Conservation (phyloP, 2,888 invertebrate genomes). For the Apotomis turbidana region DNA sequence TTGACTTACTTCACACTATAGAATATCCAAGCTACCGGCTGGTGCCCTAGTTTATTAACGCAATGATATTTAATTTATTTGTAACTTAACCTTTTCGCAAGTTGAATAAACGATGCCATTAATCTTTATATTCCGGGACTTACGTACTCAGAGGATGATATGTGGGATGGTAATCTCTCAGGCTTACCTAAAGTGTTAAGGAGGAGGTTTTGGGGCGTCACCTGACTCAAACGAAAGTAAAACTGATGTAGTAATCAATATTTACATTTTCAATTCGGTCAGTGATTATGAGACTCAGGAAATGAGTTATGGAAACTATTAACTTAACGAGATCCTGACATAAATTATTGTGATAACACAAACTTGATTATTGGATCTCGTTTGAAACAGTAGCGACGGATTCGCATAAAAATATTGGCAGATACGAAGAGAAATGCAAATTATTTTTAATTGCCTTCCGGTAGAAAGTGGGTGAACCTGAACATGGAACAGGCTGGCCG, state of each 20-base stretch:
- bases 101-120: constrained; percentile 42
- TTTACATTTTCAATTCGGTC: constrained; percentile 20
- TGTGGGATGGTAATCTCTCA: constrained; percentile 41
- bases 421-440: constrained; percentile 77
- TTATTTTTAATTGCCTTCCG: constrained; percentile 81
- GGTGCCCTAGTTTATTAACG: constrained; percentile 41
- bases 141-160: constrained; percentile 38
- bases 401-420: constrained; percentile 62
- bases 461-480: constrained; percentile 81
- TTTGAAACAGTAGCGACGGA: constrained; percentile 43
- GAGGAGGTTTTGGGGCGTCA: constrained; percentile 32
- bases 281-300: constrained; percentile 16
- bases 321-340: constrained; percentile 18
- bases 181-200: constrained; percentile 40
- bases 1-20: constrained; percentile 23
- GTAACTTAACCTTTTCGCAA: constrained; percentile 42
- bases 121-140: constrained; percentile 41
- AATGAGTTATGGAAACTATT: constrained; percentile 22
- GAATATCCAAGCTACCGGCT: constrained; percentile 27
- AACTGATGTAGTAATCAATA: constrained; percentile 36
- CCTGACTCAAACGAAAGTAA: constrained; percentile 34
- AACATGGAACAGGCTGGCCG: constrained; percentile 68
- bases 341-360: neutral
- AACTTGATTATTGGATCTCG: constrained; percentile 20
- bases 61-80: constrained; percentile 41